Percentiles rank a stretch among this genome's conserved stretches.
Evolutionary conservation across 1,140 invertebrate genomes (phyloP).

Genomic region (Samia ricini): DNA sequence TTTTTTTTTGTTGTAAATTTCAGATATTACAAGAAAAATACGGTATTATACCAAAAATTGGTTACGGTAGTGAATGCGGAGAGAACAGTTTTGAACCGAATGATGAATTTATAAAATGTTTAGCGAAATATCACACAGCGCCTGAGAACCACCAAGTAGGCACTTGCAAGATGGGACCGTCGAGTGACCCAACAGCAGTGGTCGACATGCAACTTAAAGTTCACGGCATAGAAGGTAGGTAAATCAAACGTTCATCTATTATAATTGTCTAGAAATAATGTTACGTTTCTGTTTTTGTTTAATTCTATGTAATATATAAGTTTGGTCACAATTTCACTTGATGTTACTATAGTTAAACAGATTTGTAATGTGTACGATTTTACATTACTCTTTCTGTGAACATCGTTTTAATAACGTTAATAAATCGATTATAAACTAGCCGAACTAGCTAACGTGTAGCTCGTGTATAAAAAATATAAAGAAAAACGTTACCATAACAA

Average conservation of each 20-base stretch:
- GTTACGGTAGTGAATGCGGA: constrained; percentile 82
- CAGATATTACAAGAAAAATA: constrained; percentile 81
- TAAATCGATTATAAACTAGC: too few species aligned
- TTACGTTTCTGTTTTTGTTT: too few species aligned
- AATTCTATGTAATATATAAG: too few species aligned
- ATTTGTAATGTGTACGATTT: too few species aligned
- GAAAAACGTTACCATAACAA: too few species aligned
- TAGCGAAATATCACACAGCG: constrained; percentile 71
- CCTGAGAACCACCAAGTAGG: constrained; percentile 81
- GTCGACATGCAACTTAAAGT: constrained; percentile 79
- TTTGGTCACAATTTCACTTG: too few species aligned
- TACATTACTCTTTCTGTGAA: too few species aligned
- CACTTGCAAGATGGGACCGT: constrained; percentile 84
- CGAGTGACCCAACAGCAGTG: constrained; percentile 76
- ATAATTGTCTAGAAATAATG: neutral
- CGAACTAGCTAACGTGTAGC: too few species aligned
- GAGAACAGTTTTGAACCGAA: constrained; percentile 78
- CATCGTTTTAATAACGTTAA: too few species aligned
- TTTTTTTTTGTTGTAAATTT: constrained; percentile 3
- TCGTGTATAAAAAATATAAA: too few species aligned
- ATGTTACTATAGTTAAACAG: too few species aligned
- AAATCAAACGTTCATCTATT: neutral
- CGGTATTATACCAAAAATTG: constrained; percentile 84
- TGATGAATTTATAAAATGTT: constrained; percentile 80
- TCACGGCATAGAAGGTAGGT: constrained; percentile 73